These are phyloP conservation scores for Stylophora pistillata DNA, from an alignment of 64 coral and sea anemone species.

Conservation along the genomic window DNA sequence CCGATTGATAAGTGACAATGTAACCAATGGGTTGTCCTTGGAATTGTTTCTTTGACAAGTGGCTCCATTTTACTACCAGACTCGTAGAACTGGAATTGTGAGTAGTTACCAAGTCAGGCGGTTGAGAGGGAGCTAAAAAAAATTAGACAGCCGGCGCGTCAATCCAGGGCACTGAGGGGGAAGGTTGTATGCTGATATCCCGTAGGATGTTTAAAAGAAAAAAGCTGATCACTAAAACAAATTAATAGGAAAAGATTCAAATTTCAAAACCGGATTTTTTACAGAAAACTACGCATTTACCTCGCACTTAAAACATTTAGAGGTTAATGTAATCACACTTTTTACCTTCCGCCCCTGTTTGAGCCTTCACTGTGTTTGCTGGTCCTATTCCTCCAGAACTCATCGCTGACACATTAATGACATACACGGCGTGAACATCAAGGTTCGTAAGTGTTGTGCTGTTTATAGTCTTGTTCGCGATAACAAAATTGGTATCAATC, in stretches of 20 bases:
- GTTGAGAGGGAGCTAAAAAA: neutral
- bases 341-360: neutral
- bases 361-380: neutral
- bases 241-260: too few species aligned
- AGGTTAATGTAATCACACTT: too few species aligned
- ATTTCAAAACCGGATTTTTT: too few species aligned
- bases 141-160: too few species aligned
- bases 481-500: neutral
- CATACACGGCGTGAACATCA: neutral
- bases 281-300: too few species aligned
- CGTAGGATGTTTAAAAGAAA: too few species aligned
- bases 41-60: neutral
- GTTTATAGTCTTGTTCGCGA: neutral
- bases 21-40: neutral
- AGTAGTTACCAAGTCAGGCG: neutral
- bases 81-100: neutral
- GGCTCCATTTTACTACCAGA: neutral
- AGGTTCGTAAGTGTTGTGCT: neutral
- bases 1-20: too few species aligned
- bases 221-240: too few species aligned
- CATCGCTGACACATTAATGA: neutral
- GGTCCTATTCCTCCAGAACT: slow-evolving; percentile 11
- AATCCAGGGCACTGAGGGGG: too few species aligned
- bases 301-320: too few species aligned
- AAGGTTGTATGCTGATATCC: too few species aligned